Conservation (phyloP, 2,888 invertebrate species). For the Halocaridina rubra region DNA sequence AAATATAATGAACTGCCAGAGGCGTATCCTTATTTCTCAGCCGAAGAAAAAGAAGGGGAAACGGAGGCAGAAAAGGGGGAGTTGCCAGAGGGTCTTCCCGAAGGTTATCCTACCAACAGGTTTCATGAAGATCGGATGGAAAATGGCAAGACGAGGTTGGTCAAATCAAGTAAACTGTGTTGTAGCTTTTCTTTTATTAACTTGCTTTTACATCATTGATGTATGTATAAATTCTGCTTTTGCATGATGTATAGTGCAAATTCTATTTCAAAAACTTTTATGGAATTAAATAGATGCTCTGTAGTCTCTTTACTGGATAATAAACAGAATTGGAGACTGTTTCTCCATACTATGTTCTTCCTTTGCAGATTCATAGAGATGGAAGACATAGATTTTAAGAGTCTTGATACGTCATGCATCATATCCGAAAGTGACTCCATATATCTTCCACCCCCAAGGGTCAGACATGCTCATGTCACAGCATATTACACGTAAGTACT, state of each 20-base stretch:
- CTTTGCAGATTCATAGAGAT: slow-evolving; percentile 57
- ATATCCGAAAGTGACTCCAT: slow-evolving; percentile 54
- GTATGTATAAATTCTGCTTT: background rate
- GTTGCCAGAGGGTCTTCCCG: slow-evolving; percentile 46
- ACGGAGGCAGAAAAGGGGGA: background rate
- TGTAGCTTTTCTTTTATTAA: background rate
- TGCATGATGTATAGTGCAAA: background rate
- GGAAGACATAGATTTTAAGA: slow-evolving; percentile 54
- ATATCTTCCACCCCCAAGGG: slow-evolving; percentile 59
- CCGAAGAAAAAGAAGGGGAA: background rate
- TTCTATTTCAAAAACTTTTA: too few relatives aligned
- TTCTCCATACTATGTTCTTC: too few relatives aligned
- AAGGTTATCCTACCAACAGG: slow-evolving; percentile 56
- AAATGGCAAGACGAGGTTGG: slow-evolving; percentile 26
- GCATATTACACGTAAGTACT: slow-evolving; percentile 54
- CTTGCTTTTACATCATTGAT: background rate
- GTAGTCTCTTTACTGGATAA: too few relatives aligned
- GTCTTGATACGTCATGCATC: slow-evolving; percentile 51
- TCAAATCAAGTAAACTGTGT: background rate
- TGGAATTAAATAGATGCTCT: too few relatives aligned
- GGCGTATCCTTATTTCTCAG: background rate
- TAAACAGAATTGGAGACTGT: too few relatives aligned
- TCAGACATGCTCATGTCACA: slow-evolving; percentile 39
- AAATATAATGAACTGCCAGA: background rate
- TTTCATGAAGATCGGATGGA: slow-evolving; percentile 1